phyloP scores from a whole-genome alignment of 37 sponge, comb jelly and placozoan species.

The Theonella swinhoei region DNA sequence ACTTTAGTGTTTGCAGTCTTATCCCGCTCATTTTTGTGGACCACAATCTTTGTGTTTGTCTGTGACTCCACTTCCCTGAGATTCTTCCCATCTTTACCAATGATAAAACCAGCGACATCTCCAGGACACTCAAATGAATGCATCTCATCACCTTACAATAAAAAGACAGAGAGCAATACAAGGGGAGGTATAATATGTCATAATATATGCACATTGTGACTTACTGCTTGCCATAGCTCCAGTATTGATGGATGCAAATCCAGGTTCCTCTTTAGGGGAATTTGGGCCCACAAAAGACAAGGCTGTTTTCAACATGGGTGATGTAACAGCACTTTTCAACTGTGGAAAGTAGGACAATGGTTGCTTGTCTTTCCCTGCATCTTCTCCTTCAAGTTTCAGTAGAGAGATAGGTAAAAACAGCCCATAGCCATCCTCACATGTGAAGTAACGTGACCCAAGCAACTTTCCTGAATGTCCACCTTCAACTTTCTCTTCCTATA shows the following conservation, averaged over 20 bases:
- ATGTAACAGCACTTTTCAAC: background rate
- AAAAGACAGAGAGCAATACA: too few relatives aligned
- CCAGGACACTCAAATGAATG: slow-evolving; percentile 25
- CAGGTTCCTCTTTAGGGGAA: background rate
- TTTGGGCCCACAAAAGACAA: too few relatives aligned
- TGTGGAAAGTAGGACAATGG: background rate
- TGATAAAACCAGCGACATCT: slow-evolving; percentile 75
- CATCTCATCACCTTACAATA: too few relatives aligned
- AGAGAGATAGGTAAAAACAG: slow-evolving; percentile 1
- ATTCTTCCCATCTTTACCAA: slow-evolving; percentile 78
- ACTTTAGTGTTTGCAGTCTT: slow-evolving; percentile 1
- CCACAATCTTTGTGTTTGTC: slow-evolving; percentile 55
- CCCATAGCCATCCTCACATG: slow-evolving; percentile 7
- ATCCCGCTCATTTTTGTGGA: background rate
- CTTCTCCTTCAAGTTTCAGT: slow-evolving; percentile 22
- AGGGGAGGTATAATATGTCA: too few relatives aligned
- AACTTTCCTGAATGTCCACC: slow-evolving; percentile 22
- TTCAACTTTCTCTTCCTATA: background rate
- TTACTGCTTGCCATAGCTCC: background rate
- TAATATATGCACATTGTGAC: too few relatives aligned
- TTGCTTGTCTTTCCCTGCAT: background rate
- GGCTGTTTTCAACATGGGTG: too few relatives aligned
- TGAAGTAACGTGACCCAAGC: slow-evolving; percentile 1
- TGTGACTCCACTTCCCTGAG: slow-evolving; percentile 62
- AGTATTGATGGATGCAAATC: background rate